Evolutionary conservation across 1,140 invertebrate genomes (phyloP), one percentile per base, ranked within the genome.

Genomic region (Penaeus vannamei): DNA sequence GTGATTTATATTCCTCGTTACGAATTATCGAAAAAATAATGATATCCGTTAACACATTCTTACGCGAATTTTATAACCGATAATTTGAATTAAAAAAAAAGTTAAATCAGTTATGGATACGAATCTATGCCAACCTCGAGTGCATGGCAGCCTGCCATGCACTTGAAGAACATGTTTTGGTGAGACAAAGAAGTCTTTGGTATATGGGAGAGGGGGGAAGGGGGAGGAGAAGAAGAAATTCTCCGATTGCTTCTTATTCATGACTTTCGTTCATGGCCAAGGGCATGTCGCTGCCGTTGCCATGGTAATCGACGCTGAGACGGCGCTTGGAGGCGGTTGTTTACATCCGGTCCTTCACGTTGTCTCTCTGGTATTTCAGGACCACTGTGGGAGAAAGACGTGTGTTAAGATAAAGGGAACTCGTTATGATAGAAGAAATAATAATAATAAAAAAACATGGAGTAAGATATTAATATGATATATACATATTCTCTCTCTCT

Each of bases 261-360:
- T 69, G 66, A n/a, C 17, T 82, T 36, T 69, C 59, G 46, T 53
- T 53, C 46, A 14, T 53, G 46, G 46, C 46, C 8, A 53, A 14
- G 46, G 46, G 46, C 46, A 8, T 53, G 46, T 53, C 46, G 46
- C 46, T 53, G 14, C 46, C 46, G 46, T 53, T 53, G 46, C 14
- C 46, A 53, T 53, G 46, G 46, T 53, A 7, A 53, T 8, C 46
- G 46, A 53, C 46, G 46, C 46, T n/a, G 79, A n/a, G 8, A 5
- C n/a, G 12, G 76, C 29, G 76, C n/a, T n/a, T n/a, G 10, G 46
- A 12, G 10, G 10, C 3, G 3, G 46, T 12, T 17, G 10, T 59
- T 83, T 61, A 91, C 90, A 91, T 91, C 61, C 87, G 76, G 87
- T 91, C 84, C 62, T 82, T 91, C 8, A 89, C 86, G 32, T 83